These are phyloP conservation scores for Psix sp. DNA, from an alignment of 1,140 invertebrate species.

Conservation along the genomic window DNA sequence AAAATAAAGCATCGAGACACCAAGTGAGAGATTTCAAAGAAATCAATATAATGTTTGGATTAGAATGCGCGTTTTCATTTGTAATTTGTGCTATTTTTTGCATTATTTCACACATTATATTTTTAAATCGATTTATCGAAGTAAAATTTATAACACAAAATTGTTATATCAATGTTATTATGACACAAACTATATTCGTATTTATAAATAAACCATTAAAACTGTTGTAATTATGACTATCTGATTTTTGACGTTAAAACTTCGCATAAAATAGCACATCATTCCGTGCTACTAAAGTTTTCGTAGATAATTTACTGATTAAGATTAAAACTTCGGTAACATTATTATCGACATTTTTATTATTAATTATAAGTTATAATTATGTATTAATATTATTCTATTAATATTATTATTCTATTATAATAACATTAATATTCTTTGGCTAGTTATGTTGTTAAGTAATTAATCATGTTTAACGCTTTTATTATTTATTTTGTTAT, in stretches of 20 bases:
- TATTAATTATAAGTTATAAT: constrained; percentile 69
- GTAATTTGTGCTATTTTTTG: constrained; percentile 46
- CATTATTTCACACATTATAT: constrained; percentile 8
- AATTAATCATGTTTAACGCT: constrained; percentile 77
- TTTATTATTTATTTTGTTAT: constrained; percentile 79
- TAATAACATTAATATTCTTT: constrained; percentile 68
- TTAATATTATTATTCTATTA: constrained; percentile 64
- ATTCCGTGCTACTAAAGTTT: constrained; percentile 64
- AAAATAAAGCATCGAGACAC: constrained; percentile 66
- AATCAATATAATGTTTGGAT: constrained; percentile 46
- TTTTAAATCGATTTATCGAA: too few species aligned
- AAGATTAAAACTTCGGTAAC: constrained; percentile 31
- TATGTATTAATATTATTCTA: constrained; percentile 63
- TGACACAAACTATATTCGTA: too few species aligned
- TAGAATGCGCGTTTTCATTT: constrained; percentile 36
- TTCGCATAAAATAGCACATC: constrained; percentile 34
- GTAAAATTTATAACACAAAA: too few species aligned
- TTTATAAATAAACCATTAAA: background rate
- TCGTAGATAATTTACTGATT: constrained; percentile 65
- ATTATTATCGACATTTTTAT: constrained; percentile 58
- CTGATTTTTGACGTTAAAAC: constrained; percentile 3
- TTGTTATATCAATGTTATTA: background rate
- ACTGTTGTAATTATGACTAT: constrained; percentile 1
- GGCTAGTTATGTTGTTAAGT: constrained; percentile 75
- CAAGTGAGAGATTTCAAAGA: constrained; percentile 66